Percentiles rank a stretch among this genome's conserved stretches.
phyloP scores from a whole-genome alignment of 2,113 vertebrate genomes.

The Passer domesticus region DNA sequence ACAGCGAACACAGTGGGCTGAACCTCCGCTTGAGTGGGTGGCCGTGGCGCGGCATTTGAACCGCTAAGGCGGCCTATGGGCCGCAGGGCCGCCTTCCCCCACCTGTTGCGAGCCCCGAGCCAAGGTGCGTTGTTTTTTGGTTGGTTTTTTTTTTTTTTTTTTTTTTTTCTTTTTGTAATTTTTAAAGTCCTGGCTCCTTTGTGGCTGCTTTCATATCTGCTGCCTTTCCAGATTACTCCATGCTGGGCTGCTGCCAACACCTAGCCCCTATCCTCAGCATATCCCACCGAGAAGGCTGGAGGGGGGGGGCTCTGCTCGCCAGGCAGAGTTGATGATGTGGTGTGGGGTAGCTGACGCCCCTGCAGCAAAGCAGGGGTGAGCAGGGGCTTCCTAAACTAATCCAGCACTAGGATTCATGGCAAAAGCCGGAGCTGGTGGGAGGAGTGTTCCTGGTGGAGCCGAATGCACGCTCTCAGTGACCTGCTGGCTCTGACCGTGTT shows the following conservation, averaged over 20 bases:
- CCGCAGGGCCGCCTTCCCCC: not conserved
- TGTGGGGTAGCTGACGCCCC: not conserved
- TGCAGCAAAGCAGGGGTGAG: not conserved
- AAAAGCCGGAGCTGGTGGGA: not conserved
- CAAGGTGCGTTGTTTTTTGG: not conserved
- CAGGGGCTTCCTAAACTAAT: not conserved
- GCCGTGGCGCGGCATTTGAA: conserved; percentile 26
- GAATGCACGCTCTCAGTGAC: not conserved
- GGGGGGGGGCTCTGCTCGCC: not conserved
- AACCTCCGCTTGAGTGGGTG: not conserved
- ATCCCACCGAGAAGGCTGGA: not conserved
- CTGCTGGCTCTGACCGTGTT: not conserved
- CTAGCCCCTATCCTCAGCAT: not conserved
- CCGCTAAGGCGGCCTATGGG: not conserved
- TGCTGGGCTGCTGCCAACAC: not conserved
- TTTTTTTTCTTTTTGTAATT: not conserved
- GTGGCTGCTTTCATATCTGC: not conserved
- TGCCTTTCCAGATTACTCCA: not conserved
- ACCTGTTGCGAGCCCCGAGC: conserved; percentile 5
- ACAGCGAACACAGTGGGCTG: not conserved
- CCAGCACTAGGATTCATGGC: not conserved
- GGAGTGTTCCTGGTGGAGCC: not conserved
- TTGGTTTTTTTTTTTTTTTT: no score
- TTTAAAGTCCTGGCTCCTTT: not conserved
- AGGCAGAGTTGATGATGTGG: not conserved